Evolutionary conservation across 2,888 invertebrate species (phyloP).

Genomic region (Eupithecia tripunctaria): DNA sequence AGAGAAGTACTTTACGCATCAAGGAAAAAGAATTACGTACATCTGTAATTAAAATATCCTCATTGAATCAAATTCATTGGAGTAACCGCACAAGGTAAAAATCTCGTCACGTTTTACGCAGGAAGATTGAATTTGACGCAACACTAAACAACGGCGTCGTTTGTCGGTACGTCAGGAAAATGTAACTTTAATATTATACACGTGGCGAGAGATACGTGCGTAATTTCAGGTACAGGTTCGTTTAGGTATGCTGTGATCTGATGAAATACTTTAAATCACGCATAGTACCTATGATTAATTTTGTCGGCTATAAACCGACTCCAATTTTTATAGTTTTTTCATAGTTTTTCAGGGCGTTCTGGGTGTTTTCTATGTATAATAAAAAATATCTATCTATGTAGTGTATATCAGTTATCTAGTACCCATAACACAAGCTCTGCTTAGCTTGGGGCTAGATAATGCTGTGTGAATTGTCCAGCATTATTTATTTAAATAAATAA

Average conservation of each 20-base stretch:
- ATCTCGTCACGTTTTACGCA: neutral
- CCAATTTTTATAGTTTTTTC: no score
- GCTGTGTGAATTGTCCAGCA: no score
- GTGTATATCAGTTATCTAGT: no score
- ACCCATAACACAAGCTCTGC: no score
- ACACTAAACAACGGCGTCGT: neutral
- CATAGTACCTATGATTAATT: no score
- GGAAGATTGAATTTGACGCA: neutral
- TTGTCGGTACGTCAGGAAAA: neutral
- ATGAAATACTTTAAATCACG: neutral
- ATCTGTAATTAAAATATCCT: neutral
- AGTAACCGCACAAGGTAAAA: neutral
- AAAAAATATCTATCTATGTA: no score
- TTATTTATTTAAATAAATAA: no score
- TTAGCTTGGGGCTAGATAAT: no score
- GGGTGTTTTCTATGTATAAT: no score
- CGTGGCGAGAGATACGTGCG: neutral
- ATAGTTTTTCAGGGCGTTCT: no score
- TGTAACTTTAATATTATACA: neutral
- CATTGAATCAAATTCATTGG: neutral
- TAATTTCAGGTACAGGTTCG: neutral
- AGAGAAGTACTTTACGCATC: neutral
- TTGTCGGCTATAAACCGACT: no score
- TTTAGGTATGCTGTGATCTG: neutral
- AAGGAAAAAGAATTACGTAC: neutral